Evolutionary conservation across 2,113 vertebrate genomes (phyloP), one percentile per base, ranked within the genome.

Genomic region (Microtus richardsoni): DNA sequence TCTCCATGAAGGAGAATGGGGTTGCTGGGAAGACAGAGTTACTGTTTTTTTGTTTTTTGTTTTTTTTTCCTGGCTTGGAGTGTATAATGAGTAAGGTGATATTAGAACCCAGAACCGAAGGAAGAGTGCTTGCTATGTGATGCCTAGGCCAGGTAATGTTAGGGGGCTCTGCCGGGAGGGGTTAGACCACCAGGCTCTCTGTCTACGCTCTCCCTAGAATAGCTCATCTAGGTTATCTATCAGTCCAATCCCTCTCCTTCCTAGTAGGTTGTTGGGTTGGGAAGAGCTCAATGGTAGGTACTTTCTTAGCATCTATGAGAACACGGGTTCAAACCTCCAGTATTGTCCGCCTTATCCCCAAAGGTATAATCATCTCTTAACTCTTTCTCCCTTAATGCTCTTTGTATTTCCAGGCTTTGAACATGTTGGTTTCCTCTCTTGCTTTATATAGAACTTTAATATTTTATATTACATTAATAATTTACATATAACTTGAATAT

Each of bases 321-420:
- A 7, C 66, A 10, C 28, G 54, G 47, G 16, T 60, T 74, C 70
- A 74, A 41, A 41, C 16, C n/a, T 4, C 47, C 41, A 68, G 84
- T 36, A 74, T 11, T 60, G 39, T 21, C 16, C 5, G 7, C 47
- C 85, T 52, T 49, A 88, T 7, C 41, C 39, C 60, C 39, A 47
- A 66, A 73, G 21, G 36, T 58, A 26, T 52, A 73, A 11, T 95
- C 0, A 17, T 92, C n/a, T 96, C 47, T 83, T 91, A n/a, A n/a
- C 54, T 54, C 26, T 86, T 93, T 91, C 5, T 33, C 24, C n/a
- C 3, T 92, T 82, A 77, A 30, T 68, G 36, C 52, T 47, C 62
- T 93, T 52, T 86, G 14, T 80, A 39, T 33, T 92, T 80, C 54
- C 5, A 91, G 44, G 68, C 64, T 94, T 87, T 64, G 47, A 77